Evolutionary conservation across 2,797 vertebrate genomes (phyloP), one percentile per base, ranked within the genome.

Genomic region (Neomorphus geoffroyi): DNA sequence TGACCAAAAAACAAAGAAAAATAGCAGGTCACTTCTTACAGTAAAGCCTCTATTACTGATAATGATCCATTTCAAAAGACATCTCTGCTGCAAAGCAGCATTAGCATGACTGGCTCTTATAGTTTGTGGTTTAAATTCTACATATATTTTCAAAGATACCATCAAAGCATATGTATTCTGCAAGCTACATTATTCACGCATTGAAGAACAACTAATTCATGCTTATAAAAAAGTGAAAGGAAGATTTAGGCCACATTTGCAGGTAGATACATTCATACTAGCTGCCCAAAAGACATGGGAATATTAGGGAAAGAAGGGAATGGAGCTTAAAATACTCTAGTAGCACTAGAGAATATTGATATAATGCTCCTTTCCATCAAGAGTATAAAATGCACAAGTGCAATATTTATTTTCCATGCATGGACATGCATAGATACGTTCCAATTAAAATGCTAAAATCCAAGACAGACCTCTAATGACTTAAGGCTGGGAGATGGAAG

Each of bases 11-110:
- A 92, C 81, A 88, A 89, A 48, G 5, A 92, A 72, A 71, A 69
- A 80, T 2, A 73, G 11, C 11, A 32, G 11, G 83, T 96, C 61
- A 96, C 32, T 92, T 73, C 35, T 67, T 64, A 87, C 48, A 92
- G 83, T 28, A 74, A 94, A 83, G 14, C 13, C 39, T 82, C 75
- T 80, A 7, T 43, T 58, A 50, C 6, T 35, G 39, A 80, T 50
- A 80, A 87, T 30, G 21, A 80, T 21, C 62, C n/a, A 58, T 82
- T 64, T 83, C 65, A 89, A 67, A 94, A 78, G 23, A 35, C 22
- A 65, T 27, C 17, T 53, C 60, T 74, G 26, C 46, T 54, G 51
- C 13, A 54, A 60, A 80, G 70, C 10, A 75, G 5, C 0, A 13
- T 48, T 39, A 78, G 26, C 13, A 22, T 26, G 12, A 56, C 32